Evolutionary conservation across 2,888 invertebrate genomes (phyloP), one percentile per base, ranked within the genome.

Genomic region (Epirrhoe tristata): DNA sequence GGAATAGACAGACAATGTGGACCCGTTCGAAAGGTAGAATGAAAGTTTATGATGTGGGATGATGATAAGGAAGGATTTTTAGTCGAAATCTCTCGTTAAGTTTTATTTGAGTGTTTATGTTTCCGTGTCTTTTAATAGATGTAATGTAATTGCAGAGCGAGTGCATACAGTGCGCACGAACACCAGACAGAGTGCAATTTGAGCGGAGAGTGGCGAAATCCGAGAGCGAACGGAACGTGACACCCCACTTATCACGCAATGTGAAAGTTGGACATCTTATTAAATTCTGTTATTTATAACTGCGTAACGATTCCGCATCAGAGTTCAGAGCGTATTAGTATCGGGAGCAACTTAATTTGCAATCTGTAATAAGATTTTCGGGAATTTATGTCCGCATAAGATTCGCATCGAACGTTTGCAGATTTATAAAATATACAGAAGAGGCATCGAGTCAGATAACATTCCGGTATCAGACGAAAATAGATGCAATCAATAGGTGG

Each of bases 191-290:
- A 85, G 83, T 86, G 88, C 90, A 89, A 89, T 88, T 86, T 84
- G 83, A 88, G 80, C 85, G 80, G 85, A 82, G 85, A 87, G 81
- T 88, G 89, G 90, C 87, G 89, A 90, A 91, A 91, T 87, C 85
- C 77, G 84, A 88, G 87, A 88, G 83, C 84, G 87, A 86, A 86
- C 86, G 85, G 83, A 89, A 90, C 91, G 88, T 88, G 91, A 91
- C 88, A 89, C 88, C 85, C 86, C 89, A 91, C 87, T 90, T 91
- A 90, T 87, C 86, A 87, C 81, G 82, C 83, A 82, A 87, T 82
- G 88, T 84, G 90, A 90, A 90, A 90, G 88, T 89, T 85, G 81
- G 82, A 86, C 84, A 84, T 86, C 85, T 88, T 88, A 90, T 89
- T 89, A 87, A 88, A 86, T 86, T 86, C 79, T 81, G 83, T 84